Evolutionary conservation across 2,113 vertebrate genomes (phyloP).

Genomic region (Fukomys damarensis): DNA sequence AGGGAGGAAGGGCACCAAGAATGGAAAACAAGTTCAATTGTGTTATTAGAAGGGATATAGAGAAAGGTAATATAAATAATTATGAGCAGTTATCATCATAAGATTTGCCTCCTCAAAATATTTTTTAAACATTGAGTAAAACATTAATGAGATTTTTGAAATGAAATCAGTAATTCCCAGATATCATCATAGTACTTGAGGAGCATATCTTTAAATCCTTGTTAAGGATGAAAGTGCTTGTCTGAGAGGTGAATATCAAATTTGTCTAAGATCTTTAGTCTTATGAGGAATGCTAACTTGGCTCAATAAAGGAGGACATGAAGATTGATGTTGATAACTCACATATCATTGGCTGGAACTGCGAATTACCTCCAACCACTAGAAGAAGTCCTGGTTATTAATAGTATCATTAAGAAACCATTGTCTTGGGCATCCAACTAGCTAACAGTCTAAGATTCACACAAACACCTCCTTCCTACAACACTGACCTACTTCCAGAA

Average conservation of each 20-base stretch:
- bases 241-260: not conserved
- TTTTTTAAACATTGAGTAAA: conserved; percentile 35
- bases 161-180: not conserved
- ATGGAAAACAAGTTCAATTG: not conserved
- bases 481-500: not conserved
- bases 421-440: not conserved
- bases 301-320: not conserved
- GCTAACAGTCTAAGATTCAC: not conserved
- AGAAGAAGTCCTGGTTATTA: not conserved
- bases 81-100: not conserved
- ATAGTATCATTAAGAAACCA: not conserved
- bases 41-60: not conserved
- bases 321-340: not conserved
- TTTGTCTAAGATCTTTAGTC: not conserved
- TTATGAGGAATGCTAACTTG: not conserved
- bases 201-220: conserved; percentile 6
- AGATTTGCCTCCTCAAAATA: conserved; percentile 39
- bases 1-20: not conserved
- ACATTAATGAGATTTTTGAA: conserved; percentile 14
- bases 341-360: not conserved
- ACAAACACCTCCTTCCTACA: not conserved
- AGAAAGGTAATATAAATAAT: not conserved
- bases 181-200: not conserved
- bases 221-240: not conserved
- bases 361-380: not conserved